phyloP scores from a whole-genome alignment of 2,797 vertebrate species.

The Danio kyathit region DNA sequence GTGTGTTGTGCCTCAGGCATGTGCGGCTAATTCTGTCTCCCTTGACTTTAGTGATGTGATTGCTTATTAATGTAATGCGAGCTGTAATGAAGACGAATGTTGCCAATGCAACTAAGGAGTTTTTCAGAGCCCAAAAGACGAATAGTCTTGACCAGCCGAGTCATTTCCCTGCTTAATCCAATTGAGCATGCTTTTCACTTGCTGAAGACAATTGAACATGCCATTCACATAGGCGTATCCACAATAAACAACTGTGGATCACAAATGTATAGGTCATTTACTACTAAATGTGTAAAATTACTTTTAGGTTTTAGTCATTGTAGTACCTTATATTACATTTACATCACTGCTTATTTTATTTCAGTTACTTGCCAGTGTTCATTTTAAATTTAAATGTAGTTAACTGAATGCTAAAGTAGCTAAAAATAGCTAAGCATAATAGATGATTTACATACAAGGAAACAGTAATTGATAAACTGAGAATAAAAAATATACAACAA shows the following conservation, averaged over 20 bases:
- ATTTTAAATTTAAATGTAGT: no score
- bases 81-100: conserved; percentile 42
- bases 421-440: no score
- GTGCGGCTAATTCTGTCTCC: conserved; percentile 33
- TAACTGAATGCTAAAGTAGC: no score
- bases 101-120: conserved; percentile 16
- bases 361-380: no score
- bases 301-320: not conserved
- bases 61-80: conserved; percentile 40
- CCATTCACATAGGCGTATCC: not conserved
- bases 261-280: conserved; percentile 14
- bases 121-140: conserved; percentile 15
- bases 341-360: no score
- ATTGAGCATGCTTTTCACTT: conserved; percentile 21
- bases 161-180: conserved; percentile 29
- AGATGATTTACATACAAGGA: no score
- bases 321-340: not conserved
- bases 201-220: conserved; percentile 22
- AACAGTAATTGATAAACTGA: no score
- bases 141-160: conserved; percentile 19
- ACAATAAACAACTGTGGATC: not conserved
- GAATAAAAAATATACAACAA: no score
- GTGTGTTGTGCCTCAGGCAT: conserved; percentile 25
- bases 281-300: not conserved
- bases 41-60: conserved; percentile 37